Conservation (phyloP, 2,888 invertebrate genomes). For the Drosophila basisetae region DNA sequence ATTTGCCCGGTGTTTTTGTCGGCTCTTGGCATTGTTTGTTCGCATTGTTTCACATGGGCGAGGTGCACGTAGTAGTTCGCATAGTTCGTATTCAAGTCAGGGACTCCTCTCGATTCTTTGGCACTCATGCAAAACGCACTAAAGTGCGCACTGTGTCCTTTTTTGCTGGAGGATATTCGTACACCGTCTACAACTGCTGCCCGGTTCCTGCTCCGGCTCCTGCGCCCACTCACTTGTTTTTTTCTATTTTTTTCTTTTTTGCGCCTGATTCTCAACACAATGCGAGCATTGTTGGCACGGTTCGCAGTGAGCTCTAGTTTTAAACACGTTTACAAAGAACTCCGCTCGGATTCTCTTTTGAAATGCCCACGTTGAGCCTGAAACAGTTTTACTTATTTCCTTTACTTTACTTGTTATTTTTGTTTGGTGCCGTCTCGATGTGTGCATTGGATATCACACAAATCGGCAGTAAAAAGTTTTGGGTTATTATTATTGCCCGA, state of each 20-base stretch:
- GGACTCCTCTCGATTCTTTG: conserved; percentile 54
- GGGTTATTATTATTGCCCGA: conserved; percentile 22
- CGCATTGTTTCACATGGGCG: conserved; percentile 57
- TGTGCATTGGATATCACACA: conserved; percentile 39
- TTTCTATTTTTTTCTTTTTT: conserved; percentile 5
- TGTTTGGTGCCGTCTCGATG: conserved; percentile 7
- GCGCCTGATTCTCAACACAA: conserved; percentile 31
- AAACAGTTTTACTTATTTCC: conserved; percentile 29
- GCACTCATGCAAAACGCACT: conserved; percentile 62
- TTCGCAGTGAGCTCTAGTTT: conserved; percentile 53
- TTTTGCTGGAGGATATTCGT: conserved; percentile 29
- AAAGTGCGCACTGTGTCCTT: conserved; percentile 55
- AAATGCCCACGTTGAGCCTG: conserved; percentile 51
- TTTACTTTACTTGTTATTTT: not conserved
- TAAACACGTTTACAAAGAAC: conserved; percentile 64
- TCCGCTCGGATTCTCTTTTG: conserved; percentile 45
- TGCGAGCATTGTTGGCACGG: conserved; percentile 50
- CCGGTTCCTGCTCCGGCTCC: not conserved
- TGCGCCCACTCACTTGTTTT: not conserved
- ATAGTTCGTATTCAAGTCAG: conserved; percentile 64
- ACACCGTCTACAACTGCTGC: conserved; percentile 9
- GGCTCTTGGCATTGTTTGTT: conserved; percentile 57
- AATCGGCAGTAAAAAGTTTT: conserved; percentile 33
- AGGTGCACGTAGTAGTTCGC: conserved; percentile 54
- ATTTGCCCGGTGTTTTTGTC: conserved; percentile 52